Evolutionary conservation across 2,113 vertebrate species (phyloP), one percentile per base, ranked within the genome.

Genomic region (Marmota monax): DNA sequence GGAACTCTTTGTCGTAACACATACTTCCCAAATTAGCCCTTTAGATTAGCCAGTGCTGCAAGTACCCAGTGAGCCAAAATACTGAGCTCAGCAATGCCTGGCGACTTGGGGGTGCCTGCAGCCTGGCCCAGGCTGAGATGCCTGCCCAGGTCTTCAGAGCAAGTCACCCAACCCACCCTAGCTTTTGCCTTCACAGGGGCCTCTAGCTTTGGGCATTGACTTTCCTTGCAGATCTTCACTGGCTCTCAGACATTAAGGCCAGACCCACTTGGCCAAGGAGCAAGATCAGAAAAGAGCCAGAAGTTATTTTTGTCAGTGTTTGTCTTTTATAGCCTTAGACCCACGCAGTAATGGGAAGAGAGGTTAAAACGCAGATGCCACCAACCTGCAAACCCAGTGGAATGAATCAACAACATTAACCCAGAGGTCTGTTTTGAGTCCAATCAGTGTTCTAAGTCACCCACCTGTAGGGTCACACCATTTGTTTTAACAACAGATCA

Each of bases 191-290:
- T 77, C 78, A 63, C 7, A 14, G 45, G 58, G 45, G 61, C 88
- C 72, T 82, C 23, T 17, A 34, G 20, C n/a, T 82, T 67, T 42
- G 84, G 34, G 78, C 7, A 69, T 9, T 29, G 61, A 95, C 87
- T 77, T 97, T 58, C 77, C 83, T 88, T 79, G 63, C 92, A 72
- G 76, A 94, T 17, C 0, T 4, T 85, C 51, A 70, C 37, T 53
- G 76, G 22, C 14, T 39, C 29, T 37, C 74, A 92, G 83, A 63
- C 32, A 69, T 74, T 73, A 87, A 94, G 65, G 73, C 39, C 84
- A 87, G 51, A 37, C 74, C 74, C 65, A 17, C 83, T 20, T 88
- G 86, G 82, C 82, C 67, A 97, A 97, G 1, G 18, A 97, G 8
- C 25, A 78, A 65, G 83, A 78, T 84, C 63, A 20, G 83, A 84